Evolutionary conservation across 2,888 invertebrate species (phyloP).

Genomic region (Clusia tigrina): DNA sequence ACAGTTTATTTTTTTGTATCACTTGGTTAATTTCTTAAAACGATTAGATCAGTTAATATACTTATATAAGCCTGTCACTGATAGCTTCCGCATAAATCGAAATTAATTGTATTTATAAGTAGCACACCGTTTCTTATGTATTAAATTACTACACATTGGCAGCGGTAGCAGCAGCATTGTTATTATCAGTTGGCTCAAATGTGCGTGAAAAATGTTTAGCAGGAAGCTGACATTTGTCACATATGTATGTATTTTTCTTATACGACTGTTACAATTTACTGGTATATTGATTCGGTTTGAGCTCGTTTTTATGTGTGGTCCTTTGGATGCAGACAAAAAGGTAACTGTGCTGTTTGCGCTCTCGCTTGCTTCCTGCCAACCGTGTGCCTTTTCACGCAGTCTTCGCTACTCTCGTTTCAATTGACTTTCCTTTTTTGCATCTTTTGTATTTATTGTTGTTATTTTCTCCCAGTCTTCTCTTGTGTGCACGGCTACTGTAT

Average conservation of each 20-base stretch:
- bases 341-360: slow-evolving; percentile 46
- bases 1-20: too few species aligned
- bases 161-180: too few species aligned
- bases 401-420: slow-evolving; percentile 55
- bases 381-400: slow-evolving; percentile 31
- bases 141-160: too few species aligned
- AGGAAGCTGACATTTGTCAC: slow-evolving; percentile 60
- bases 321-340: slow-evolving; percentile 29
- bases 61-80: not conserved
- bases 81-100: too few species aligned
- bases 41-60: slow-evolving; percentile 42
- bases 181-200: slow-evolving; percentile 36
- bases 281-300: not conserved
- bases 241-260: slow-evolving; percentile 29
- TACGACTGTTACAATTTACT: too few species aligned
- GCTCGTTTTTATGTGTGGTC: slow-evolving; percentile 24
- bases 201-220: slow-evolving; percentile 48
- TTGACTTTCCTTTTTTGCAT: slow-evolving; percentile 41
- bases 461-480: not conserved
- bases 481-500: slow-evolving; percentile 8
- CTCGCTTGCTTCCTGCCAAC: slow-evolving; percentile 34
- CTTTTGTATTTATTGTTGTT: slow-evolving; percentile 23
- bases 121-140: too few species aligned
- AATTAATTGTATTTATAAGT: too few species aligned
- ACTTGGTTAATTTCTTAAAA: slow-evolving; percentile 55